Conservation (phyloP, 1,140 invertebrate species). For the Tribolium madens region DNA sequence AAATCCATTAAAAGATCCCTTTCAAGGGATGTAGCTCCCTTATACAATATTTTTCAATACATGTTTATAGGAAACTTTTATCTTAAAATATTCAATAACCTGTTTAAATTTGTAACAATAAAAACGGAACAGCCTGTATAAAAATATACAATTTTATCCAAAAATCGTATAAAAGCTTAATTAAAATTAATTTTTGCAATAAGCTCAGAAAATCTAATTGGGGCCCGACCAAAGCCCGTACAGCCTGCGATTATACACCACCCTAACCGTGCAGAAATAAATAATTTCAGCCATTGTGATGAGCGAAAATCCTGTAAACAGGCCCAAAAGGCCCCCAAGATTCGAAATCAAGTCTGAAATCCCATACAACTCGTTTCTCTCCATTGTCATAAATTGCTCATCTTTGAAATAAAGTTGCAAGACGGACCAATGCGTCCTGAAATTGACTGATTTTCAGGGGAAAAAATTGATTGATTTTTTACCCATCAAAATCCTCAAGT, state of each 20-base stretch:
- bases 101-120: too few relatives aligned
- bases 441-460: background rate
- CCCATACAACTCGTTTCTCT: slow-evolving; percentile 36
- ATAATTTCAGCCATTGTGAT: slow-evolving; percentile 34
- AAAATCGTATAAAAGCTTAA: too few relatives aligned
- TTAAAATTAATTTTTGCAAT: too few relatives aligned
- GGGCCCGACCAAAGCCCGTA: slow-evolving; percentile 19
- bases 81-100: too few relatives aligned
- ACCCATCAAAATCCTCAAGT: background rate
- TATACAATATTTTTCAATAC: too few relatives aligned
- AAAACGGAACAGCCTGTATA: too few relatives aligned
- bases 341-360: slow-evolving; percentile 1
- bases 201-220: too few relatives aligned
- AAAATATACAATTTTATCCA: too few relatives aligned
- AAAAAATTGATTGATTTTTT: background rate
- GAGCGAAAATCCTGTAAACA: slow-evolving; percentile 33
- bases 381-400: slow-evolving; percentile 14
- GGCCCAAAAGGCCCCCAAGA: slow-evolving; percentile 22
- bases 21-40: too few relatives aligned
- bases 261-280: slow-evolving; percentile 18
- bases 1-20: too few relatives aligned
- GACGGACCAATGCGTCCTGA: background rate
- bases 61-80: too few relatives aligned
- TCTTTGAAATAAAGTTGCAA: slow-evolving; percentile 22
- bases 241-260: slow-evolving; percentile 5